Evolutionary conservation across 2,113 vertebrate species (phyloP).

Genomic region (Chlorocebus sabaeus): DNA sequence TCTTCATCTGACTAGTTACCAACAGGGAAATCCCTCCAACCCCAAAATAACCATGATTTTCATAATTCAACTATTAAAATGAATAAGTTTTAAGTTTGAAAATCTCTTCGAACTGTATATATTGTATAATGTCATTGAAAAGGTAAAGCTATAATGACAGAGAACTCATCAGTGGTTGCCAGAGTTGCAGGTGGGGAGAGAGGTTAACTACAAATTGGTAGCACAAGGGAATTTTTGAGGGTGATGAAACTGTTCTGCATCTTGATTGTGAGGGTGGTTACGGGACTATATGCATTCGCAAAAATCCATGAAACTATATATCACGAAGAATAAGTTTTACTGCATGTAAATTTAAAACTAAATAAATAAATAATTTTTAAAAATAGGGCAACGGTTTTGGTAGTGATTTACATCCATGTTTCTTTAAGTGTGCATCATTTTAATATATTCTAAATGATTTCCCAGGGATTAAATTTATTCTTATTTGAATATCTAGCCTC

Average conservation of each 20-base stretch:
- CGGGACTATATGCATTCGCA: neutral
- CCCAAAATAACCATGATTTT: slow-evolving; percentile 36
- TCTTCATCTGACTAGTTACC: slow-evolving; percentile 20
- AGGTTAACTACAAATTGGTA: neutral
- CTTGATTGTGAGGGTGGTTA: neutral
- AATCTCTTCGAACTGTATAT: neutral
- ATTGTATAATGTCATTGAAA: neutral
- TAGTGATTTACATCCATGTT: neutral
- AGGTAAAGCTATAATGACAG: neutral
- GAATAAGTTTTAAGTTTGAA: neutral
- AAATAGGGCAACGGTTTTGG: neutral
- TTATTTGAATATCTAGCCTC: neutral
- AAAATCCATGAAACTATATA: neutral
- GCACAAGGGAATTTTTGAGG: neutral
- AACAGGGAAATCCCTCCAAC: slow-evolving; percentile 31
- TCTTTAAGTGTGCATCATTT: neutral
- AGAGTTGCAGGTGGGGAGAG: neutral
- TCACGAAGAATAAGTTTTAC: neutral
- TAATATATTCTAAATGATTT: neutral
- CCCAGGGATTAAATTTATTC: slow-evolving; percentile 9
- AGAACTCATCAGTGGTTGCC: neutral
- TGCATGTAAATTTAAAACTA: neutral
- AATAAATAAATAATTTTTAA: neutral
- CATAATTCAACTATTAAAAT: slow-evolving; percentile 31
- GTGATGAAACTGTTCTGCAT: neutral